Evolutionary conservation across 2,797 vertebrate genomes (phyloP).

Genomic region (Cossypha niveicapilla): DNA sequence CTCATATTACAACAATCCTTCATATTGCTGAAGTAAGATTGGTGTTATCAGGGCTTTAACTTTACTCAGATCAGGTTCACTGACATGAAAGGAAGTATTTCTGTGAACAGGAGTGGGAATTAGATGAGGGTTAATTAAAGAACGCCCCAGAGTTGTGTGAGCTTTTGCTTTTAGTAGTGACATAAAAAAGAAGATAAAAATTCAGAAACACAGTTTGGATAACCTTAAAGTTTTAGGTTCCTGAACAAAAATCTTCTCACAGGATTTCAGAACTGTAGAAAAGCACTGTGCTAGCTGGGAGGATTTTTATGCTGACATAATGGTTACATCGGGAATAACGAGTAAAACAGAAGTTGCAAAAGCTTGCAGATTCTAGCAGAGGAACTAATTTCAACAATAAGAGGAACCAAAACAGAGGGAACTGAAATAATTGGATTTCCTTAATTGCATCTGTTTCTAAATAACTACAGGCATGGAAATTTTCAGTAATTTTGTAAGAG

Average conservation of each 20-base stretch:
- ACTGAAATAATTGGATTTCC: not conserved
- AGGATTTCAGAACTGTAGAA: not conserved
- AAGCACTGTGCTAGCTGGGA: not conserved
- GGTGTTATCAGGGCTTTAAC: not conserved
- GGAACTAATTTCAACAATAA: not conserved
- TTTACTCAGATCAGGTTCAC: not conserved
- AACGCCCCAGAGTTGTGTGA: not conserved
- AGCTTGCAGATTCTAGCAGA: not conserved
- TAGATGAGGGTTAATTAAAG: not conserved
- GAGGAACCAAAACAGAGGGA: constrained; percentile 5
- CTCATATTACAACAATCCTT: not conserved
- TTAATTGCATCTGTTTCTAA: not conserved
- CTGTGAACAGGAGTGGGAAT: not conserved
- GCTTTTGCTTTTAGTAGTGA: not conserved
- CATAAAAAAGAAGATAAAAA: not conserved
- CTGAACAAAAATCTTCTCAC: not conserved
- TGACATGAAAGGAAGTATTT: not conserved
- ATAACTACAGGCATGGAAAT: not conserved
- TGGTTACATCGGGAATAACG: accelerated
- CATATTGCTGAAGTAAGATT: not conserved
- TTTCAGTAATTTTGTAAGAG: not conserved
- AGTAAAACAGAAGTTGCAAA: not conserved
- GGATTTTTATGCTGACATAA: not conserved
- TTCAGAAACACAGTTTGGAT: not conserved
- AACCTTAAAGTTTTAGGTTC: not conserved